Evolutionary conservation across 2,113 vertebrate genomes (phyloP).

Genomic region (Aramus guarauna): DNA sequence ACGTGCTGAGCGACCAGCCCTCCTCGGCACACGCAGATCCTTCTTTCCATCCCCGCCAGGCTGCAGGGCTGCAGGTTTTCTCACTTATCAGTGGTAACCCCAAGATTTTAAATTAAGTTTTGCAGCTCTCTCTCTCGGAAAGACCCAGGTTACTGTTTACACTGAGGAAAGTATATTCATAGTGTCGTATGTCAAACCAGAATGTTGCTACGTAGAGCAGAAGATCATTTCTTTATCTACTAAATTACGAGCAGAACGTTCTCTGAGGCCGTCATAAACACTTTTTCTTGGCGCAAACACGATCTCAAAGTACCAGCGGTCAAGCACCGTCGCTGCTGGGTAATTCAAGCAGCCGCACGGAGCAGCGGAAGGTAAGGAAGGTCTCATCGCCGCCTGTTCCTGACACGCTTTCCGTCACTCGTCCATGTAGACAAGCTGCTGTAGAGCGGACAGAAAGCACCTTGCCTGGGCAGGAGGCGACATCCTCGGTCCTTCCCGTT

Average conservation of each 20-base stretch:
- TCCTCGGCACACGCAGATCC: accelerated
- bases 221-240: neutral
- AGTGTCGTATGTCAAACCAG: neutral
- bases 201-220: neutral
- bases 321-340: neutral
- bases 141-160: neutral
- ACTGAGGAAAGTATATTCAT: neutral
- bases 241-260: neutral
- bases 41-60: neutral
- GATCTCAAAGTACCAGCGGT: neutral
- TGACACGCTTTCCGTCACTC: neutral
- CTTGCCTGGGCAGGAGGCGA: neutral
- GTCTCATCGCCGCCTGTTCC: neutral
- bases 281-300: neutral
- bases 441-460: neutral
- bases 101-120: neutral
- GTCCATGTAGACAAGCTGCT: neutral
- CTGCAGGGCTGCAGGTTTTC: neutral
- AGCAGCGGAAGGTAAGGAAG: neutral
- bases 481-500: no score
- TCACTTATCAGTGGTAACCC: accelerated
- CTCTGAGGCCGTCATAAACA: neutral
- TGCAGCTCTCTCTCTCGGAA: neutral
- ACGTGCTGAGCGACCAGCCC: accelerated
- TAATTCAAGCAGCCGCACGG: neutral